Evolutionary conservation across 2,113 vertebrate species (phyloP).

Genomic region (Eonycteris spelaea): DNA sequence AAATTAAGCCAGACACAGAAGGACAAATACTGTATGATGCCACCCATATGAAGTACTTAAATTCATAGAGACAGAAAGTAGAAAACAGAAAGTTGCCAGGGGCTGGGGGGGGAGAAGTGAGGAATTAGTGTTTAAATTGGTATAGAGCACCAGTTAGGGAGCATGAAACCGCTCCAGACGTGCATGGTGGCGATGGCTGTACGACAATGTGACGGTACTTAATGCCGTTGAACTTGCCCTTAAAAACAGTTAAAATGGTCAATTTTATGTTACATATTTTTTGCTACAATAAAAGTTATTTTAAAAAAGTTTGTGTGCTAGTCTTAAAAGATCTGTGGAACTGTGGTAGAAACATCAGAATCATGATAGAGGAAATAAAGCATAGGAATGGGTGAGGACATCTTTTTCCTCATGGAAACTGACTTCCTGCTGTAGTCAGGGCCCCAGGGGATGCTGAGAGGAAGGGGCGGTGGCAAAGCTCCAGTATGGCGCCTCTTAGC

Average conservation of each 20-base stretch:
- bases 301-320: neutral
- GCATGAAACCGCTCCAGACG: neutral
- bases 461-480: accelerated
- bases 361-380: neutral
- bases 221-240: neutral
- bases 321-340: neutral
- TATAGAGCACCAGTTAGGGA: no score
- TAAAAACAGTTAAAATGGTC: neutral
- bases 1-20: neutral
- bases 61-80: neutral
- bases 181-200: neutral
- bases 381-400: neutral
- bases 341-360: neutral
- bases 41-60: neutral
- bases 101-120: neutral
- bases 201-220: neutral
- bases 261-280: neutral
- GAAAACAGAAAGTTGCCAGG: neutral
- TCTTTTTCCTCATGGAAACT: neutral
- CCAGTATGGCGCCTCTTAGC: accelerated
- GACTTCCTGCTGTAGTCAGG: no score
- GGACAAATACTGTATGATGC: neutral
- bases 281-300: neutral
- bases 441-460: neutral
- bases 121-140: neutral